Conservation (phyloP, 2,113 vertebrate genomes). For the Arvicanthis niloticus region DNA sequence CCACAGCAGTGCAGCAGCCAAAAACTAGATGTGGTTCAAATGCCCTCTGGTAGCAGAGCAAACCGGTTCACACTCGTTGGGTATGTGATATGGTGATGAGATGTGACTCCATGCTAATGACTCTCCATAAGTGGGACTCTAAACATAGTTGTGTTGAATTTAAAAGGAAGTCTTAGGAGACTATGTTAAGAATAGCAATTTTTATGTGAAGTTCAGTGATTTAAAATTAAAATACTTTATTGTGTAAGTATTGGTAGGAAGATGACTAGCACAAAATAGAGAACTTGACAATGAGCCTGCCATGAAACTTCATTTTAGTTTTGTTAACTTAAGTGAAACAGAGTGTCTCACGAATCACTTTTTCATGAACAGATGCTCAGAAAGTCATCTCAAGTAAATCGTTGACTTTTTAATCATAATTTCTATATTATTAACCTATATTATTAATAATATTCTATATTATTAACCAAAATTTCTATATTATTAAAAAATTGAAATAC, state of each 20-base stretch:
- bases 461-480: conserved; percentile 21
- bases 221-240: neutral
- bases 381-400: neutral
- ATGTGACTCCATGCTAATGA: neutral
- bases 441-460: too few species aligned
- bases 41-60: neutral
- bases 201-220: neutral
- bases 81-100: neutral
- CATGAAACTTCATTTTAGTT: neutral
- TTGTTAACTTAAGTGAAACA: neutral
- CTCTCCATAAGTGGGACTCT: neutral
- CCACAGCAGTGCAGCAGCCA: neutral
- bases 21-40: neutral
- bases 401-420: neutral
- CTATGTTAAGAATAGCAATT: neutral
- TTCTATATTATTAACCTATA: neutral
- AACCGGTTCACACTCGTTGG: neutral
- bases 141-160: neutral
- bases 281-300: neutral
- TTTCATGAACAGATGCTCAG: neutral
- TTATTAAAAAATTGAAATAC: neutral
- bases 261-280: neutral
- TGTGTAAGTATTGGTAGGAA: neutral
- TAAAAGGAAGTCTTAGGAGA: neutral
- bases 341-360: neutral